phyloP scores from a whole-genome alignment of 1,140 invertebrate genomes.

The Eumaeus atala region DNA sequence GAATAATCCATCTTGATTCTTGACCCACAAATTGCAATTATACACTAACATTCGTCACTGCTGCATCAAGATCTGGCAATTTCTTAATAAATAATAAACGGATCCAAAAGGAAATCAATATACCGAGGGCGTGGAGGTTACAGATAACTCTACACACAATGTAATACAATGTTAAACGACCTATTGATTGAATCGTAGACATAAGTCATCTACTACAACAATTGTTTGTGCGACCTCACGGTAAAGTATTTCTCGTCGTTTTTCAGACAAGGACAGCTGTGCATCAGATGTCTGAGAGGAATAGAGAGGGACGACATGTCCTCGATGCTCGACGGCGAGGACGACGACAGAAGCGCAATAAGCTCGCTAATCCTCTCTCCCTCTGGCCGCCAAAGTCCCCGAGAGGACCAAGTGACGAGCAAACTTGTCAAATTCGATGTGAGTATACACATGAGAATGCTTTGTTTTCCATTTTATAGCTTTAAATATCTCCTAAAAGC shows the following conservation, averaged over 20 bases:
- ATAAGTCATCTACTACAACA: no score
- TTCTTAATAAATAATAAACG: no score
- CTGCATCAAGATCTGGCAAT: no score
- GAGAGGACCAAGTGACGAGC: slow-evolving; percentile 55
- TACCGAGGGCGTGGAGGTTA: no score
- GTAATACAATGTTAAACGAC: no score
- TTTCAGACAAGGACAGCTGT: slow-evolving; percentile 84
- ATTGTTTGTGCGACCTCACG: no score
- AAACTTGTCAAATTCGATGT: slow-evolving; percentile 70
- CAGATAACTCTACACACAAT: no score
- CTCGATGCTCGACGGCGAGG: slow-evolving; percentile 80
- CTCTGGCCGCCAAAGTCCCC: slow-evolving; percentile 52
- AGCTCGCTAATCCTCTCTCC: slow-evolving; percentile 75
- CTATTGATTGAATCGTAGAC: no score
- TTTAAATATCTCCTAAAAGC: not conserved
- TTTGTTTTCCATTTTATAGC: not conserved
- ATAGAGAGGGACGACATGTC: slow-evolving; percentile 82
- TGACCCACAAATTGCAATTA: no score
- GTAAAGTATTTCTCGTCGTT: not conserved
- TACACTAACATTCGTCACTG: no score
- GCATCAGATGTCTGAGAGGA: slow-evolving; percentile 82
- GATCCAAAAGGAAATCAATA: no score
- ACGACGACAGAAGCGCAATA: slow-evolving; percentile 81
- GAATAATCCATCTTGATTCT: no score
- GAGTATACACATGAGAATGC: slow-evolving; percentile 27